A percentile compares a stretch with the other conserved stretches of the same genome.
Conservation (phyloP, 1,140 invertebrate genomes). For the Carposina sasakii region DNA sequence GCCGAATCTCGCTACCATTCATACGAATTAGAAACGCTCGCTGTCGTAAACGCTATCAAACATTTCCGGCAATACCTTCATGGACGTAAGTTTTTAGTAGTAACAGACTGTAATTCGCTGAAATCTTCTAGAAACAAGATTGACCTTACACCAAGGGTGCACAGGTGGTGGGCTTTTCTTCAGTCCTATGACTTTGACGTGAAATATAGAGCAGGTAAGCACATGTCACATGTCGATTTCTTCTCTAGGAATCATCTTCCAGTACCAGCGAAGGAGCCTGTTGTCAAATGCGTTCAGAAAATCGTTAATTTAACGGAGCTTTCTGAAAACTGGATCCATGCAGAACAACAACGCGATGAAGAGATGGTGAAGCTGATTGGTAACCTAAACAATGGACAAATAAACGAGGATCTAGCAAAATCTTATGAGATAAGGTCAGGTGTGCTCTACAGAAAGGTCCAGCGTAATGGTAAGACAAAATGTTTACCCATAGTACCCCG, state of each 20-base stretch:
- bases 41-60: slow-evolving; percentile 24
- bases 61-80: slow-evolving; percentile 38
- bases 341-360: background rate
- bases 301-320: slow-evolving; percentile 13
- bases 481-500: slow-evolving; percentile 34
- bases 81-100: slow-evolving; percentile 11
- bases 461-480: background rate
- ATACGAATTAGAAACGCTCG: slow-evolving; percentile 12
- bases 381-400: background rate
- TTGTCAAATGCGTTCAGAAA: slow-evolving; percentile 4
- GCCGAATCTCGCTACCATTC: background rate
- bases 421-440: background rate
- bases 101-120: slow-evolving; percentile 17
- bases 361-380: background rate
- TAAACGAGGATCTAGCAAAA: background rate
- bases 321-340: background rate
- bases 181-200: slow-evolving; percentile 3
- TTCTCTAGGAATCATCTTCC: slow-evolving; percentile 1
- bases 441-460: background rate
- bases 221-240: slow-evolving; percentile 25
- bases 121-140: slow-evolving; percentile 17
- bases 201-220: background rate
- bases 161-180: slow-evolving; percentile 35
- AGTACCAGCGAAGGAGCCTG: slow-evolving; percentile 11
- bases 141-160: slow-evolving; percentile 40